Evolutionary conservation across 2,797 vertebrate genomes (phyloP).

Genomic region (Echiichthys vipera): DNA sequence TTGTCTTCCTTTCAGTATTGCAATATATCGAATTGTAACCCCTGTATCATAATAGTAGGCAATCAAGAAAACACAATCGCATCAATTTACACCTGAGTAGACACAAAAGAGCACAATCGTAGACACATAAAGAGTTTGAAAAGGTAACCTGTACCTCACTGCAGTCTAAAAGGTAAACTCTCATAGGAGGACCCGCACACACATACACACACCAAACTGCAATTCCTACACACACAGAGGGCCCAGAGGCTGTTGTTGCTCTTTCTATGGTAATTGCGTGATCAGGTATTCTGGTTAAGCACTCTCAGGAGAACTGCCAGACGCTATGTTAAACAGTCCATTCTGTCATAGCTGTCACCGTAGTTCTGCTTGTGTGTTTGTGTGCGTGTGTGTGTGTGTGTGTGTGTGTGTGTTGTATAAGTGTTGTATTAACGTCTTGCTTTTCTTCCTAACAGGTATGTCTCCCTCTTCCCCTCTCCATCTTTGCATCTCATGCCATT

Average conservation of each 20-base stretch:
- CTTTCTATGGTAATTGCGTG: conserved; percentile 73
- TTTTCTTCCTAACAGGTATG: conserved; percentile 14
- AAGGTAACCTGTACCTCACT: conserved; percentile 1
- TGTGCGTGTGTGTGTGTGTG: not conserved
- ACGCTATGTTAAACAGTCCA: conserved; percentile 66
- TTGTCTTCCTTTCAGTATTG: no score
- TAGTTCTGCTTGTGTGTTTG: not conserved
- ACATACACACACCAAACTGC: not conserved
- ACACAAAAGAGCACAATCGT: not conserved
- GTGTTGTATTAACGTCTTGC: no score
- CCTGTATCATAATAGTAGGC: no score
- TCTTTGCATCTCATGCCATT: not conserved
- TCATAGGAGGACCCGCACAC: not conserved
- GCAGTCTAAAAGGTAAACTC: conserved; percentile 16
- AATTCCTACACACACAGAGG: not conserved
- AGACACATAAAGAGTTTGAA: conserved; percentile 6
- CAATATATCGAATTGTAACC: no score
- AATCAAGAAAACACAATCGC: not conserved
- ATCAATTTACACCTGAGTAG: not conserved
- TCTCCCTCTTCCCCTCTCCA: not conserved
- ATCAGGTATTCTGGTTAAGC: conserved; percentile 73
- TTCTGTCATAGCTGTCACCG: conserved; percentile 61
- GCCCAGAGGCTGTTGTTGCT: conserved; percentile 61
- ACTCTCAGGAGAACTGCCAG: conserved; percentile 64
- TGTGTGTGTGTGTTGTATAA: conserved; percentile 4